Percentiles rank a stretch among this genome's conserved stretches.
Evolutionary conservation across 1,140 invertebrate genomes (phyloP).

Genomic region (Scaptodrosophila lebanonensis): DNA sequence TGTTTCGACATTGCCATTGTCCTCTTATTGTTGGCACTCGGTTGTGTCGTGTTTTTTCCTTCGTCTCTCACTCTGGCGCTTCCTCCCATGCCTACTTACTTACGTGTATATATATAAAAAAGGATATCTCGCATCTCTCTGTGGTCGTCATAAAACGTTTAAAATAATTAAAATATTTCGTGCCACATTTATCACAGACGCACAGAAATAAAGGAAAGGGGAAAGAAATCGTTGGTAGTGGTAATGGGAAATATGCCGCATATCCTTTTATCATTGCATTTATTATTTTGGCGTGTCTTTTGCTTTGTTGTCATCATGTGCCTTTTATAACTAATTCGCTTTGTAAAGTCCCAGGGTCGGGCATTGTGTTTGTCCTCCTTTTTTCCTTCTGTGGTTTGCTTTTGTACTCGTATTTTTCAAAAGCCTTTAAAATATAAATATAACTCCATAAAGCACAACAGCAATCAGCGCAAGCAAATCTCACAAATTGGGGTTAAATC

Average conservation of each 20-base stretch:
- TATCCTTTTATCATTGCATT: slow-evolving; percentile 44
- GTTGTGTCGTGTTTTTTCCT: slow-evolving; percentile 29
- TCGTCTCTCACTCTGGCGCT: slow-evolving; percentile 13
- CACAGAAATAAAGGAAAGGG: slow-evolving; percentile 6
- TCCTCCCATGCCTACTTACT: no score
- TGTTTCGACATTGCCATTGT: slow-evolving; percentile 61
- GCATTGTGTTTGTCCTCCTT: slow-evolving; percentile 16
- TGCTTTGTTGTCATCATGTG: slow-evolving; percentile 36
- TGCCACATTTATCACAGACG: slow-evolving; percentile 71
- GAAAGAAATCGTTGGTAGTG: slow-evolving; percentile 10
- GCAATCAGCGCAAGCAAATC: slow-evolving; percentile 71
- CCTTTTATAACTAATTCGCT: slow-evolving; percentile 68
- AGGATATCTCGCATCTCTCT: slow-evolving; percentile 51
- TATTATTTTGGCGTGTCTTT: background rate
- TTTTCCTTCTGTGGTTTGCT: slow-evolving; percentile 35
- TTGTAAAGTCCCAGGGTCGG: slow-evolving; percentile 35
- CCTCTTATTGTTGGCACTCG: slow-evolving; percentile 33
- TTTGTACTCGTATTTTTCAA: slow-evolving; percentile 73
- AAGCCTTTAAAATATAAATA: slow-evolving; percentile 65
- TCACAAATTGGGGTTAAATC: slow-evolving; percentile 74
- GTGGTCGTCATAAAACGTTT: slow-evolving; percentile 73
- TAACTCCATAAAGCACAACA: slow-evolving; percentile 40
- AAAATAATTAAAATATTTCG: slow-evolving; percentile 77
- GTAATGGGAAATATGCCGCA: slow-evolving; percentile 63
- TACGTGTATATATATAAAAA: slow-evolving; percentile 28